Evolutionary conservation across 37 sponge, comb jelly and placozoan genomes (phyloP), one percentile per base, ranked within the genome.

Genomic region (Axinella damicornis): DNA sequence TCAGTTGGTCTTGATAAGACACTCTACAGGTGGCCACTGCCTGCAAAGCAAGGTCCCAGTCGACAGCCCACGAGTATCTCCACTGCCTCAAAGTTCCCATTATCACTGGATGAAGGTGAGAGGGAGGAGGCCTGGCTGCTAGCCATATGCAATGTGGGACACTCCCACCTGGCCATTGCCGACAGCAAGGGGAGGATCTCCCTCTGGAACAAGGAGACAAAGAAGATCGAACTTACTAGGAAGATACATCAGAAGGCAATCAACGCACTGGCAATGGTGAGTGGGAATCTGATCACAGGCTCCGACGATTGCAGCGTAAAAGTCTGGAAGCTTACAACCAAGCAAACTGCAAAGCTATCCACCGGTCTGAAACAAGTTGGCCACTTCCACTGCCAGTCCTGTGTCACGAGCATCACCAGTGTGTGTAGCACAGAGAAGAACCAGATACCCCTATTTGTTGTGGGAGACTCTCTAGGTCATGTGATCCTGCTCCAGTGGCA

Each of bases 301-400:
- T 95, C 95, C 15, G 70, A 89, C 22, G 97, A 97, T 80, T 37
- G 77, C 57, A 92, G 93, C 0, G 71, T 97, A 15, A 97, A 97
- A 64, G 66, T 92, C 20, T 97, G 97, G 97, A 80, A 76, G 28
- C 34, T 93, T 53, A 30, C 25, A 0, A 39, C 63, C 0, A 32
- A 39, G 54, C 52, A 58, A 38, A 60, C 79, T 4, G 73, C 60
- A 0, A 41, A 58, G 30, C 53, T 56, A 36, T 19, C 40, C 34
- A 58, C 11, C 20, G 61, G 57, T 34, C 65, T 85, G 31, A 77
- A 36, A 19, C 92, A 94, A 34, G 59, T 94, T 0, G 89, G 92
- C 35, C 91, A 94, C 21, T 94, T 94, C 80, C 58, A 94, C 57
- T 74, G 83, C 52, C 83, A 68, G 32, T 89, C 91, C 0, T 81